Conservation (phyloP, 2,797 vertebrate genomes). For the Sebastes itinus region DNA sequence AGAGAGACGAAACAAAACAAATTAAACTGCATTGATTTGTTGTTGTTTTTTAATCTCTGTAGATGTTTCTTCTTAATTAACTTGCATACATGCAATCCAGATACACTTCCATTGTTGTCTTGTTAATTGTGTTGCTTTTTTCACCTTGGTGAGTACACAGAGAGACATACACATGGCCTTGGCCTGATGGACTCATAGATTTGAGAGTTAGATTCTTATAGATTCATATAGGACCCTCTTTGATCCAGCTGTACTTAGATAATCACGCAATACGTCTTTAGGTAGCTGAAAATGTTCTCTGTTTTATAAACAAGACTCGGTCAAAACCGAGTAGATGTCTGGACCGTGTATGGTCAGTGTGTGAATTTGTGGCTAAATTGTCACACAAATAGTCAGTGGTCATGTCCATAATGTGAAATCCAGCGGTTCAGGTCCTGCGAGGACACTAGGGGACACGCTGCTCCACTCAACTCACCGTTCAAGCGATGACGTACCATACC, state of each 20-base stretch:
- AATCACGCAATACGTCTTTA: not conserved
- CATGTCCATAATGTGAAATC: too few relatives aligned
- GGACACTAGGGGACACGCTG: too few relatives aligned
- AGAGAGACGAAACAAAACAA: slow-evolving; percentile 13
- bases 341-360: too few relatives aligned
- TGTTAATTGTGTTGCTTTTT: slow-evolving; percentile 3
- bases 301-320: too few relatives aligned
- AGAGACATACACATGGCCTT: not conserved
- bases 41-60: not conserved
- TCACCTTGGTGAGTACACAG: not conserved
- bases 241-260: not conserved
- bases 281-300: not conserved
- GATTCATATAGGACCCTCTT: not conserved
- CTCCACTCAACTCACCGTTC: too few relatives aligned
- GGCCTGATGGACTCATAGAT: not conserved
- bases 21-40: slow-evolving; percentile 44
- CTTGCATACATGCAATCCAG: not conserved
- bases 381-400: too few relatives aligned
- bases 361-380: too few relatives aligned
- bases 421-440: too few relatives aligned
- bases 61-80: slow-evolving; percentile 19
- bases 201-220: not conserved
- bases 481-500: too few relatives aligned
- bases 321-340: too few relatives aligned
- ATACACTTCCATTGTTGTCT: not conserved